Base-by-base conservation (phyloP, 2,888 invertebrate species). In the Melanchra persicariae region DNA sequence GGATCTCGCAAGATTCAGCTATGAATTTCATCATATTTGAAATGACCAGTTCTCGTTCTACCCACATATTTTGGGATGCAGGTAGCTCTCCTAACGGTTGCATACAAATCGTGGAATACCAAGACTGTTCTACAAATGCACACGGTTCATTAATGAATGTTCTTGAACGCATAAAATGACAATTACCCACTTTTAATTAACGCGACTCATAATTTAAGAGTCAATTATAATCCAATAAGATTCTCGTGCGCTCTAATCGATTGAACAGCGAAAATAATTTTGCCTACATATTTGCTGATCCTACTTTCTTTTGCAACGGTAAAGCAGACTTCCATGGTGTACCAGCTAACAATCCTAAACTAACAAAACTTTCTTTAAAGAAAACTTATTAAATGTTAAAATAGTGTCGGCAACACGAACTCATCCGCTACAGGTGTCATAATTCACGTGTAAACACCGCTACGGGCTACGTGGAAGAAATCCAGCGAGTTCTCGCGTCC, bases 401-500 rank as follows among this genome's bases (percentile, higher is more conserved):
- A 87, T 86, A 80, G 70, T 76, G 72, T 78, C 81, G 70, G 73
- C 81, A 77, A 79, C 83, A 80, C 84, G 79, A 81, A 82, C 86
- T 85, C 84, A 86, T 88, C 88, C 85, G 83, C 86, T 86, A 85
- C 76, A 87, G 88, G 91, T 94, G 94, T 93, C 92, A 93, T 92
- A 94, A 93, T 93, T 94, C 91, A 92, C 93, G 92, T 87, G 93
- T 94, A 94, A 94, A 95, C 94, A 95, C 88, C 89, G 90, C 89
- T 88, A 89, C 86, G 87, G 88, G 85, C 92, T 91, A 94, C 95
- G 94, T 95, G 94, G 94, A 94, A 91, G 87, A 85, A 86, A 86
- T 83, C 83, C 83, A 78, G 80, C 85, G 83, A 87, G 82, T 85
- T 87, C 85, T 87, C 85, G 86, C 85, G 74, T 78, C 66, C 73